A percentile compares a stretch with the other conserved stretches of the same genome.
phyloP scores from a whole-genome alignment of 2,888 invertebrate species.

The Drosophila planitibia region DNA sequence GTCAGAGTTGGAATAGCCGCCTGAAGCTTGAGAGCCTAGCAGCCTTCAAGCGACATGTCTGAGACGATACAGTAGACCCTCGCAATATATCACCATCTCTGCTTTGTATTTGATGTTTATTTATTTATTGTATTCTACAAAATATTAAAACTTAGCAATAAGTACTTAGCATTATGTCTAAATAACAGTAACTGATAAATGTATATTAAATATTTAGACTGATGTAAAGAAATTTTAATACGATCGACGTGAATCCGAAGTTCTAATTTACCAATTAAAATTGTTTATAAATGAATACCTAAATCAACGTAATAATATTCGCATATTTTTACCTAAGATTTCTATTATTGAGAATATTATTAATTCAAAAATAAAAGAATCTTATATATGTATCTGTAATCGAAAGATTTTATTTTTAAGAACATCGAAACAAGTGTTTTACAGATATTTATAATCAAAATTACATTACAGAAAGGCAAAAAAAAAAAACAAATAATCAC shows the following conservation, averaged over 20 bases:
- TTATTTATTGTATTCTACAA: not conserved
- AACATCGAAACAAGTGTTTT: not conserved
- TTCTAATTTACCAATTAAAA: not conserved
- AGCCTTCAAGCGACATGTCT: conserved; percentile 35
- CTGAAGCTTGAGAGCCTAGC: conserved; percentile 1
- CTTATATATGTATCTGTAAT: not conserved
- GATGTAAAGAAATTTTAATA: not conserved
- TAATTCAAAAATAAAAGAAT: not conserved
- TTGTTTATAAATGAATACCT: not conserved
- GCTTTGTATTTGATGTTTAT: not conserved
- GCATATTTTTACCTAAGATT: not conserved
- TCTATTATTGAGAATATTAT: not conserved
- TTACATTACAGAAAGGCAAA: not conserved
- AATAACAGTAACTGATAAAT: not conserved
- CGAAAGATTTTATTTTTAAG: not conserved
- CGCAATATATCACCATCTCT: not conserved
- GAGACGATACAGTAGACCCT: not conserved
- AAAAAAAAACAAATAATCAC: not conserved
- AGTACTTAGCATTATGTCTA: not conserved
- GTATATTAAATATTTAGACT: not conserved
- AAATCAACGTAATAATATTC: not conserved
- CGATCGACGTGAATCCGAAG: too few relatives aligned
- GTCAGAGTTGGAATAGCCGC: conserved; percentile 11
- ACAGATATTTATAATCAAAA: not conserved
- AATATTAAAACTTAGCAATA: not conserved